A percentile compares a stretch with the other conserved stretches of the same genome.
Evolutionary conservation across 2,888 invertebrate species (phyloP).

Genomic region (Tortrix viridana): DNA sequence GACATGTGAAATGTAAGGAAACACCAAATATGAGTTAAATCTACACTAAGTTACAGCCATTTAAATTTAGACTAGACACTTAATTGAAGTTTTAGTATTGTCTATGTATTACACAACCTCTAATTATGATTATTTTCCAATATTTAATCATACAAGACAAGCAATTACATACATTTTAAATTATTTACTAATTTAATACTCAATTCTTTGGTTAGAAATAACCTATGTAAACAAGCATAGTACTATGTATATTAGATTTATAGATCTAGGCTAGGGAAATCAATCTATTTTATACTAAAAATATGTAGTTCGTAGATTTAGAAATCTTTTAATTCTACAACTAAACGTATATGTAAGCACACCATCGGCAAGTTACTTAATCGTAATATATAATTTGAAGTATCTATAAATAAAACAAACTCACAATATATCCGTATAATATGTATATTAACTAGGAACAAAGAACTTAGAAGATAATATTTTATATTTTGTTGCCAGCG

Average conservation of each 20-base stretch:
- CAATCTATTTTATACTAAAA: constrained; percentile 81
- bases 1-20: too few species aligned
- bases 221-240: constrained; percentile 6
- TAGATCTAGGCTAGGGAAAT: constrained; percentile 69
- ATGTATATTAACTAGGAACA: too few species aligned
- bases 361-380: constrained; percentile 30
- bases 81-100: too few species aligned
- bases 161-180: neutral
- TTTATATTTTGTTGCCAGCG: too few species aligned
- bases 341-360: constrained; percentile 46
- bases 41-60: too few species aligned
- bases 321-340: constrained; percentile 31
- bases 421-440: too few species aligned
- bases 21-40: too few species aligned
- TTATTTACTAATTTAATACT: constrained; percentile 6
- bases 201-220: neutral
- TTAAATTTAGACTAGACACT: too few species aligned
- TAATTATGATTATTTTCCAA: too few species aligned
- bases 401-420: too few species aligned
- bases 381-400: constrained; percentile 4
- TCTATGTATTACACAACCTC: too few species aligned
- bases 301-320: constrained; percentile 43
- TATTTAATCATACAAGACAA: neutral
- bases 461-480: too few species aligned
- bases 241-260: constrained; percentile 54